Conservation (phyloP, 2,888 invertebrate species). For the Malthinus flaveolus region DNA sequence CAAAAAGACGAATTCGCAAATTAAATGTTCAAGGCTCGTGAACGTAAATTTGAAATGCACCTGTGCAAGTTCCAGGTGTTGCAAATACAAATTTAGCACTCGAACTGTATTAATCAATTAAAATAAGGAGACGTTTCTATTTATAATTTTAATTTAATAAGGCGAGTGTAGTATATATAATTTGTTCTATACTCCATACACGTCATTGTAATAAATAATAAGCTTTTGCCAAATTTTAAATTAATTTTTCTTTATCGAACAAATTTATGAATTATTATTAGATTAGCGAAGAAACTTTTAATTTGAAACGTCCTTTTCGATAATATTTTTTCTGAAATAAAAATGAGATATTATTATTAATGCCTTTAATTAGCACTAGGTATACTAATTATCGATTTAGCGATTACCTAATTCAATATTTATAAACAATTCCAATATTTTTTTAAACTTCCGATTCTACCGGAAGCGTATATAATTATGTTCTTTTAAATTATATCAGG, state of each 20-base stretch:
- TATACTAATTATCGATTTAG: too few species aligned
- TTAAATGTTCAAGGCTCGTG: slow-evolving; percentile 15
- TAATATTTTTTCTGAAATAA: too few species aligned
- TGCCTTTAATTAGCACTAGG: too few species aligned
- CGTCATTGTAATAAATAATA: background rate
- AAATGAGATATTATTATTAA: too few species aligned
- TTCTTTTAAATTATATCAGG: too few species aligned
- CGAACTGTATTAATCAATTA: slow-evolving; percentile 32
- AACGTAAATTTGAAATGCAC: slow-evolving; percentile 32
- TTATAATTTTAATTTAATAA: slow-evolving; percentile 17
- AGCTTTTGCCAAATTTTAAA: slow-evolving; percentile 9
- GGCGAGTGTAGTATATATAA: background rate
- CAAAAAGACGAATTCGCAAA: slow-evolving; percentile 24
- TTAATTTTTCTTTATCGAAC: background rate
- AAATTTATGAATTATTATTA: too few species aligned
- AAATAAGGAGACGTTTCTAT: slow-evolving; percentile 29
- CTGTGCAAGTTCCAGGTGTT: slow-evolving; percentile 33
- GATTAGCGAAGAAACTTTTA: too few species aligned
- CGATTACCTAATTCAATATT: too few species aligned
- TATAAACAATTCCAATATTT: too few species aligned
- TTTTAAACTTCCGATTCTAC: too few species aligned
- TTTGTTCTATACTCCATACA: background rate
- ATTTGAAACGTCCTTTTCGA: too few species aligned
- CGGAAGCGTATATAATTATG: too few species aligned
- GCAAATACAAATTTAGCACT: slow-evolving; percentile 27